phyloP scores from a whole-genome alignment of 2,113 vertebrate genomes.

The Passer montanus region DNA sequence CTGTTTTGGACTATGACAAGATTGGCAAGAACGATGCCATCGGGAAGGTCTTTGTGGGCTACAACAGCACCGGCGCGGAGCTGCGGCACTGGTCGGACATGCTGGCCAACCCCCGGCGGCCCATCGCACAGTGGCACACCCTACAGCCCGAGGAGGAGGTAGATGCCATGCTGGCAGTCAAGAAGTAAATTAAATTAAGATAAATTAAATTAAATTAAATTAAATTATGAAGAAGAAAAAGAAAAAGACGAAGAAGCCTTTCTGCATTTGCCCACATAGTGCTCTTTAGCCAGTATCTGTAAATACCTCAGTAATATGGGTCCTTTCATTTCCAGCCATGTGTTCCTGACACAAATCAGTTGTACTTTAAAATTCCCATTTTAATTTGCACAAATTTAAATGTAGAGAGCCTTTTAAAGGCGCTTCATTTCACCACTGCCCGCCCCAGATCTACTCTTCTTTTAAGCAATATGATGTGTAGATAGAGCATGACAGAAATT shows the following conservation, averaged over 20 bases:
- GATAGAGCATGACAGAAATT: slow-evolving; percentile 99
- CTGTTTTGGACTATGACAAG: slow-evolving; percentile 99
- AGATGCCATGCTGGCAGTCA: slow-evolving; percentile 92
- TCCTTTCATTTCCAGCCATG: slow-evolving; percentile 86
- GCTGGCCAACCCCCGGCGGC: slow-evolving; percentile 97
- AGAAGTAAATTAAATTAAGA: slow-evolving; percentile 86
- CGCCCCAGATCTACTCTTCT: slow-evolving; percentile 88
- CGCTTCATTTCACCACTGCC: slow-evolving; percentile 74
- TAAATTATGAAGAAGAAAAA: slow-evolving; percentile 33
- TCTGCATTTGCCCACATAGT: slow-evolving; percentile 90
- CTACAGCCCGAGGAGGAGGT: slow-evolving; percentile 96
- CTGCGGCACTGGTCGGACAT: slow-evolving; percentile 99
- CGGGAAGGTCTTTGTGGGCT: slow-evolving; percentile 98
- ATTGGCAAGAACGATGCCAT: slow-evolving; percentile 99
- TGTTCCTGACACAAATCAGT: slow-evolving; percentile 76
- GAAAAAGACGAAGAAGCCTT: slow-evolving; percentile 74
- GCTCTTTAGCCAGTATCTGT: slow-evolving; percentile 99
- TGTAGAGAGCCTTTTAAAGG: slow-evolving; percentile 75
- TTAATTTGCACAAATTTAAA: slow-evolving; percentile 83
- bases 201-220: slow-evolving; percentile 49
- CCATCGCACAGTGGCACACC: slow-evolving; percentile 98
- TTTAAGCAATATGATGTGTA: slow-evolving; percentile 99
- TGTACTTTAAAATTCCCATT: slow-evolving; percentile 74
- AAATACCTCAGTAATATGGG: slow-evolving; percentile 99
- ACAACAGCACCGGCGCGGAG: slow-evolving; percentile 96